Conservation (phyloP, 1,140 invertebrate species). For the Steinernema khuongi region DNA sequence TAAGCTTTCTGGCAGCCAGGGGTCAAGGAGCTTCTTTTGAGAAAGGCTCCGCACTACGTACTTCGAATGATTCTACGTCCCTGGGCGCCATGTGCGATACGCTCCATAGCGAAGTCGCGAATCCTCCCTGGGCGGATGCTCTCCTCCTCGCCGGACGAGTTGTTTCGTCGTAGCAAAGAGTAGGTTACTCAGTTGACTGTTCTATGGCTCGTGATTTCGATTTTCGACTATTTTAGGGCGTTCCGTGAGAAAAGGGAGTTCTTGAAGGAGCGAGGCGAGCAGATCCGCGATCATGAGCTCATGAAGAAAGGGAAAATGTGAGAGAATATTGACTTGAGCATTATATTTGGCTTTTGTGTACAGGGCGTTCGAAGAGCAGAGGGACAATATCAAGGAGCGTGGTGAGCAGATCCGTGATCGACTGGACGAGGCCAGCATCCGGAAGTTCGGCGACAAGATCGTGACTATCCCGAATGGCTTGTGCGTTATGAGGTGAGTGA, state of each 20-base stretch:
- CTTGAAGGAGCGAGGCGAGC: background rate
- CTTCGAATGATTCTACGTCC: slow-evolving; percentile 8
- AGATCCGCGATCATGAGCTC: background rate
- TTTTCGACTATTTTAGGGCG: background rate
- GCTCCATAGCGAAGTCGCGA: background rate
- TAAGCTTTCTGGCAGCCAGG: too few species aligned
- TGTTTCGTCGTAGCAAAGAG: background rate
- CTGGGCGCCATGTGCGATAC: background rate
- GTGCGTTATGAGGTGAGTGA: slow-evolving; percentile 24
- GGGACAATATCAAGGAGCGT: background rate
- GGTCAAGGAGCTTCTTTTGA: too few species aligned
- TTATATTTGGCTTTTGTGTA: too few species aligned
- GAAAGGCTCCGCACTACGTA: too few species aligned
- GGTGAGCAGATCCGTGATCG: background rate
- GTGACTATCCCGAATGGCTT: slow-evolving; percentile 81
- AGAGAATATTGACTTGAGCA: background rate
- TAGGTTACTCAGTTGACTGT: background rate
- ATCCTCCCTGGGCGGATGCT: background rate
- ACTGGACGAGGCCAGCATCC: background rate
- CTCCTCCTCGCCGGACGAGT: background rate
- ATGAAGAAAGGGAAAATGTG: background rate
- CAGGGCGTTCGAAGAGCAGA: background rate
- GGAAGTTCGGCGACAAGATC: slow-evolving; percentile 65
- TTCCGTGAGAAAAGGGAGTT: background rate
- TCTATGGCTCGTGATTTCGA: background rate